Evolutionary conservation across 2,797 vertebrate species (phyloP), one percentile per base, ranked within the genome.

Genomic region (Peromyscus nudipes): DNA sequence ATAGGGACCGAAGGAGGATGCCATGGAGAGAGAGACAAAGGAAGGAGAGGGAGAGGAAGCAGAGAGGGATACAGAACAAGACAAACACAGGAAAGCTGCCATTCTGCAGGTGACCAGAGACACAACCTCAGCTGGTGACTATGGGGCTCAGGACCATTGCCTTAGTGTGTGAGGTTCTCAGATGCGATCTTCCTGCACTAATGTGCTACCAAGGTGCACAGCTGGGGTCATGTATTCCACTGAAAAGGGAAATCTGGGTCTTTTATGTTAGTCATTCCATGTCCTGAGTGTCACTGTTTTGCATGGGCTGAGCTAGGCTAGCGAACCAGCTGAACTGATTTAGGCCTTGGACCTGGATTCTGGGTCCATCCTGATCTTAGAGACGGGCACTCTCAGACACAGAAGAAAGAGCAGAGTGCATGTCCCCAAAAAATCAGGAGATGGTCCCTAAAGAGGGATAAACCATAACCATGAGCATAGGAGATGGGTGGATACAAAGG

Each of bases 401-500:
- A 0, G 21, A 43, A 37, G n/a, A 8, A 7, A 34, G 34, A 57
- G 14, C 16, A 79, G 21, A 16, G 2, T 4, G 37, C 17, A 16
- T 46, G 75, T 89, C 67, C 62, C 34, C 79, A 91, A 37, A 73
- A 76, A 55, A 23, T 81, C 52, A 40, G 31, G 91, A 83, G 95
- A 94, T 49, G 19, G 31, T 46, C 11, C 37, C 80, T 4, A 34
- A 25, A 85, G 37, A 46, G 60, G 19, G 4, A 1, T 55, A 49
- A 37, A 77, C 81, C 77, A 89, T 85, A 93, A 75, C 93, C 34
- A 8, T 52, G 89, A 96, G 82, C n/a, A 8, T 46, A 94, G 71
- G 84, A 73, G 40, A 96, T 96, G n/a, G 27, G 13, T 91, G 96
- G 83, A 16, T 12, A 2, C 82, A 95, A 97, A 94, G 76, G 82